Base-by-base conservation (phyloP, 2,888 invertebrate genomes). In the Morpho achilles region DNA sequence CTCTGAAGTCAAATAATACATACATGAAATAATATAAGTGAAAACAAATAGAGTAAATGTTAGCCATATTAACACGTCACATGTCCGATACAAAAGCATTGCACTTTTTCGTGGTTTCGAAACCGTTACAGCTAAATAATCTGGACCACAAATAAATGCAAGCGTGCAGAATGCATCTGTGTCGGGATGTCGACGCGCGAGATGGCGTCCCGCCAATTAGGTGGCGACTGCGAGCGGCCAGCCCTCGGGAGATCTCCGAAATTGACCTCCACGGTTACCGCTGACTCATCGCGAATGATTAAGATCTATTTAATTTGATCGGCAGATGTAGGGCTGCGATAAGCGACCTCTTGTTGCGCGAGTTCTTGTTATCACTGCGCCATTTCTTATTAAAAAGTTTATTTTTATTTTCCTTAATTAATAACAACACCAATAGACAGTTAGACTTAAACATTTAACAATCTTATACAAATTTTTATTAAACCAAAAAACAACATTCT, bases 141-240 rank as follows among this genome's bases (percentile, higher is more conserved):
- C 43, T 53, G 52, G 16, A 53, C 9, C 41, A 16, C 53, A 46
- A 22, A 22, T 53, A 41, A 40, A 47, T 53, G 22, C 53, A 47
- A 53, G 53, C 9, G 7, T 46, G 53, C 53, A 47, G 8, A 1
- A 7, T 22, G 47, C 53, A 54, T 43, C 50, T 46, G 53, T 48
- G 58, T 45, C 46, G 46, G 58, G 32, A 16, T 16, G 53, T 46
- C 41, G 46, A 32, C 53, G 45, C 49, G 50, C 47, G 60, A 57
- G 58, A 59, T 62, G 61, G 68, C 67, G 56, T 42, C 8, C 49
- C 50, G 68, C 65, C 68, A 66, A 61, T 47, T 55, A 43, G 60
- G 60, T 56, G 65, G 67, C 62, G 61, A 32, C 52, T 56, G 56
- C 54, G 55, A 43, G 59, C 64, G 56, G 56, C 51, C 50, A n/a